Base-by-base conservation (phyloP, 2,113 vertebrate genomes). In the Spea bombifrons region DNA sequence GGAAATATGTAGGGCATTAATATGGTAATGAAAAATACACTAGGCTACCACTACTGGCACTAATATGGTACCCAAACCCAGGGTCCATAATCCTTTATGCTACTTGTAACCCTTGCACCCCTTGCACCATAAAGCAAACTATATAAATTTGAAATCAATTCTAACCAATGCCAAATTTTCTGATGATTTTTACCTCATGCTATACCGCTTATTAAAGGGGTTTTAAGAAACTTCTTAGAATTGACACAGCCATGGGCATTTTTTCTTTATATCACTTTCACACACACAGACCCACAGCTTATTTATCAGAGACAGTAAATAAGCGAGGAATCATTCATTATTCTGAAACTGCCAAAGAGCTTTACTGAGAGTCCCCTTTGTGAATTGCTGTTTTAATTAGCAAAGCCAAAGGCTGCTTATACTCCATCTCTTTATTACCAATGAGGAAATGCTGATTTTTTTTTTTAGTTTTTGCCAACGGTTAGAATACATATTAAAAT, bases 401-500 rank as follows among this genome's bases (percentile, higher is more conserved):
- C 71, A 17, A 73, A 73, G 78, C 78, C 78, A 73, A 74, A 73
- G 78, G 78, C 78, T 80, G 65, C 74, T 73, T 80, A 80, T 65
- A 74, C 52, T 80, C 52, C 50, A 43, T 73, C 65, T 71, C 71
- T 68, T 73, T 74, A 73, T 80, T 74, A 73, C 78, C 78, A 68
- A 74, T 72, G 70, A 79, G 63, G 70, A 79, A 79, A 79, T 66
- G 16, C 61, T 64, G 66, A 77, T 59, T 76, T 76, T 70, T 57
- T 79, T 71, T 61, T 55, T 52, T 70, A 49, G 70, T 64, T 78
- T 72, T 80, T 67, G 78, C 78, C 78, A 74, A 68, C 78, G 78
- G 78, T 74, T 71, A 80, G 71, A 74, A 80, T 80, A 80, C 71
- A 80, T 80, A 80, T 80, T 80, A 80, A 80, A 80, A 68, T 61